Evolutionary conservation across 2,113 vertebrate species (phyloP).

Genomic region (Chamaea fasciata): DNA sequence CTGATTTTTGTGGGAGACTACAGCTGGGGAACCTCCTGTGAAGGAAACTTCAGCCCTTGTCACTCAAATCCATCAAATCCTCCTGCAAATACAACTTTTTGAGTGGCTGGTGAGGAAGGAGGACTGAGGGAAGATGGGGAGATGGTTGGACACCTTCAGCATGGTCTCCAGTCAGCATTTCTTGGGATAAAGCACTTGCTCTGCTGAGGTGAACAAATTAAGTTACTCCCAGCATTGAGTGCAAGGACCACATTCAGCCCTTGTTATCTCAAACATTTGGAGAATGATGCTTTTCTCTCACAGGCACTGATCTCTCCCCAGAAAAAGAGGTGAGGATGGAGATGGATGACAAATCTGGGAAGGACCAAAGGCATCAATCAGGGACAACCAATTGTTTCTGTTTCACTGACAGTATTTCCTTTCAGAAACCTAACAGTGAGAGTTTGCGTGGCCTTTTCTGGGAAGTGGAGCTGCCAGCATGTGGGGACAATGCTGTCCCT

Average conservation of each 20-base stretch:
- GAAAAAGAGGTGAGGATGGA: not conserved
- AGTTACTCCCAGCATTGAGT: not conserved
- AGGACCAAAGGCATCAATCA: not conserved
- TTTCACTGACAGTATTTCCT: not conserved
- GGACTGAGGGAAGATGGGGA: not conserved
- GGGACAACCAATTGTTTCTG: not conserved
- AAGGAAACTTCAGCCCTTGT: not conserved
- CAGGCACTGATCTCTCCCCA: not conserved
- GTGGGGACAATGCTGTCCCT: not conserved
- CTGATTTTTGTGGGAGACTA: not conserved
- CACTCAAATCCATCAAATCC: not conserved
- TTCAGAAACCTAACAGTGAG: not conserved
- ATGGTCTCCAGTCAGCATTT: not conserved
- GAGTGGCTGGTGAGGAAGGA: too few species aligned
- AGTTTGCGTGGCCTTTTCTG: not conserved
- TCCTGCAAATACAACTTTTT: not conserved
- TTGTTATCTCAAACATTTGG: not conserved
- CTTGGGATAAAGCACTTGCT: not conserved
- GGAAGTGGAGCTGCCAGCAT: not conserved
- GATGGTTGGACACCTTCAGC: not conserved
- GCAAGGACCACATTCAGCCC: not conserved
- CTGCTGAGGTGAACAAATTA: not conserved
- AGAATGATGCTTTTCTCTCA: not conserved
- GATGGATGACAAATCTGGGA: not conserved
- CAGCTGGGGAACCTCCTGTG: not conserved